Base-by-base conservation (phyloP, 2,888 invertebrate species). In the Beris chalybata region DNA sequence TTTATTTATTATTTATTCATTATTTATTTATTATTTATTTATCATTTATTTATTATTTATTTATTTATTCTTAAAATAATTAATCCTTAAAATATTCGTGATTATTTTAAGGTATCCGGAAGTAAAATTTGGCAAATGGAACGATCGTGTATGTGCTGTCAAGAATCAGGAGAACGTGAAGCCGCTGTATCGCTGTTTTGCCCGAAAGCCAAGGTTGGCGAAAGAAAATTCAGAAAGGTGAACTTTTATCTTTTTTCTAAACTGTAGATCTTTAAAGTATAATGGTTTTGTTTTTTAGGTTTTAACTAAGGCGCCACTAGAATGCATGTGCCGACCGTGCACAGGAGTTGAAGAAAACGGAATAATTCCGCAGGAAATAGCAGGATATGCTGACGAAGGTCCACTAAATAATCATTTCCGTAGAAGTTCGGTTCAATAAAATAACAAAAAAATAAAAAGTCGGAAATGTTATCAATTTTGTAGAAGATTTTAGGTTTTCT, bases 51-150 rank as follows among this genome's bases (percentile, higher is more conserved):
- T 22, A 22, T 22, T 22, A 22, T 22, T 22, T 22, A 22, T 22
- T 22, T 22, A 22, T 22, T 22, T n/a, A n/a, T n/a, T n/a, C n/a
- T n/a, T n/a, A n/a, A n/a, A n/a, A n/a, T n/a, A n/a, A 22, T 22
- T 22, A 2, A 22, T 22, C 3, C 22, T 3, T 22, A 22, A 22
- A 22, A 22, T 22, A 3, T 22, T 22, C 22, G 22, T 22, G 3
- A 22, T 22, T 22, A 22, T 22, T 22, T 22, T 3, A 1, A 95
- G 95, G 94, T 95, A 6, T 95, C 95, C 44, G 94, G 94, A 5
- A 94, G 93, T 73, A 95, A 95, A 85, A 92, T 95, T 77, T 95
- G 95, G 95, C 95, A 95, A 85, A 94, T 95, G 90, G 95, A 95
- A 80, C 85, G 95, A 32, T 93, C 93, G 1, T 95, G 95, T 77